Evolutionary conservation across 1,140 invertebrate genomes (phyloP), one percentile per base, ranked within the genome.

Genomic region (Holotrichia oblita): DNA sequence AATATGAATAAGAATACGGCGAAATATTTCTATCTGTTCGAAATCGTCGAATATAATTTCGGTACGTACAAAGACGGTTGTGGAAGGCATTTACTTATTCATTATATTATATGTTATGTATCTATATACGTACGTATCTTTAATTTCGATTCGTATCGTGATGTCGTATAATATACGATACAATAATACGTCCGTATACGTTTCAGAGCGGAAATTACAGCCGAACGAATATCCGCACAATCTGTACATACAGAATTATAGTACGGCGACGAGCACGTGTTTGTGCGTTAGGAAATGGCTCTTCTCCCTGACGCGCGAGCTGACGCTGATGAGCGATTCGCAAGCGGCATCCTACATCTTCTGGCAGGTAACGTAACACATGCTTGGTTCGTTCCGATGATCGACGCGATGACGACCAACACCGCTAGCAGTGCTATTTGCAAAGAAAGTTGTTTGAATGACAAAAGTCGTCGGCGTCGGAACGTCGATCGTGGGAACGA

Each of bases 231-330:
- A 97, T 81, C 98, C 98, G 0, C 98, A 99, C 88, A 97, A 97
- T 83, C 89, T 99, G 73, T 99, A 99, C 87, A 98, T 99, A 82
- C 97, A 99, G 89, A 99, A 99, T 88, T 99, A 99, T 85, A 98
- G 96, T 80, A 99, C 98, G n/a, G 98, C 98, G 24, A 97, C 96
- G 34, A 95, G 96, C 74, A 98, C 97, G 12, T 99, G 98, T 87
- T 89, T 99, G n/a, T 92, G 93, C 75, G 89, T 99, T 59, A 91
- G 95, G 59, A 97, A 97, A 88, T 99, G 98, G 97, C 87, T 99
- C 27, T 99, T 99, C 88, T 93, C 94, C 42, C 88, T 95, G 41
- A 87, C 89, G 48, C 90, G 90, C 83, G 96, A 97, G 87, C 89
- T 94, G 14, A 89, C 90, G 27, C 87, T 97, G 72, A 91, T 93